phyloP scores from a whole-genome alignment of 2,888 invertebrate species.

The Acanthosepion pharaonis region DNA sequence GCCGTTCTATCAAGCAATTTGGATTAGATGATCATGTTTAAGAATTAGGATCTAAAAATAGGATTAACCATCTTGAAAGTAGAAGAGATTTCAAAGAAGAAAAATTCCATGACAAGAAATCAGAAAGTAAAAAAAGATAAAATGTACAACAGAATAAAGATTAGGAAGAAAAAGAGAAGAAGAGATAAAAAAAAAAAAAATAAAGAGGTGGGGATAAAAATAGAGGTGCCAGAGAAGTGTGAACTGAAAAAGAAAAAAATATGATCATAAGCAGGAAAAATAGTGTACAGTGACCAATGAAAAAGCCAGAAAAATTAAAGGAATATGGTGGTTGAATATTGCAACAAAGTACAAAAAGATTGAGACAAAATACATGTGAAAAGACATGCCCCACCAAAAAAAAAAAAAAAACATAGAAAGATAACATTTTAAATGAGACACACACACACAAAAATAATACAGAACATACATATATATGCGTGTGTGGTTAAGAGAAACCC shows the following conservation, averaged over 20 bases:
- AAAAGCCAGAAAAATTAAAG: neutral
- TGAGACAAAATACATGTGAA: neutral
- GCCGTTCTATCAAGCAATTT: neutral
- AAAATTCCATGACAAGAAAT: neutral
- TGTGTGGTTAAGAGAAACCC: neutral
- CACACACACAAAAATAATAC: too few species aligned
- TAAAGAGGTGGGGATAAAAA: neutral
- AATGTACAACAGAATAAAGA: too few species aligned
- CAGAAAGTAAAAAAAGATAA: neutral
- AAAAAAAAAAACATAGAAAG: neutral
- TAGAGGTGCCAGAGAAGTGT: neutral
- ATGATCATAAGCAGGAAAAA: neutral
- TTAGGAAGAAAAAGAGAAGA: too few species aligned
- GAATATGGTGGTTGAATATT: too few species aligned
- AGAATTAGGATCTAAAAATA: conserved; percentile 18
- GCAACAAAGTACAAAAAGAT: too few species aligned
- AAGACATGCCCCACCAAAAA: neutral
- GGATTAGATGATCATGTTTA: neutral
- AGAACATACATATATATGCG: too few species aligned
- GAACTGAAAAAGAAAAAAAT: neutral
- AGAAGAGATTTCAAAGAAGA: neutral
- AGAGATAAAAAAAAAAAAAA: neutral
- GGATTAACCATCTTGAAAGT: neutral
- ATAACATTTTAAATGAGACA: too few species aligned
- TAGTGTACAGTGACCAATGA: neutral